Evolutionary conservation across 2,888 invertebrate genomes (phyloP).

Genomic region (Limnephilus lunatus): DNA sequence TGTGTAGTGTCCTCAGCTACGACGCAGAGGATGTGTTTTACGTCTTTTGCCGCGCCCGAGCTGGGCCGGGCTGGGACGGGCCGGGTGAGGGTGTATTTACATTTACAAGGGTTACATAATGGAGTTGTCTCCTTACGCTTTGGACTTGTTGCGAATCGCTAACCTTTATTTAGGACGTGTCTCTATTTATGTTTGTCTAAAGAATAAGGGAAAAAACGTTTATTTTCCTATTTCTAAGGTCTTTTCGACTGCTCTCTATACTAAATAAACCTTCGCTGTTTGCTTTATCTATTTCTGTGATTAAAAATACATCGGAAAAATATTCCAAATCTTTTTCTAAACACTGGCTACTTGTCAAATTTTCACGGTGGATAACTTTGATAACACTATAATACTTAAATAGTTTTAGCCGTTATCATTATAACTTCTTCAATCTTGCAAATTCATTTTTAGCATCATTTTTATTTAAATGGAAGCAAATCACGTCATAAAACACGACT

Average conservation of each 20-base stretch:
- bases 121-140: slow-evolving; percentile 52
- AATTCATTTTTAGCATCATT: too few species aligned
- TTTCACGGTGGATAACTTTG: neutral
- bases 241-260: neutral
- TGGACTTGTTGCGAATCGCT: slow-evolving; percentile 56
- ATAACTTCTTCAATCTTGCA: too few species aligned
- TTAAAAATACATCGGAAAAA: neutral
- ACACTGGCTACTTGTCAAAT: neutral
- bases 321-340: neutral
- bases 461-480: too few species aligned
- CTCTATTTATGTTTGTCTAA: slow-evolving; percentile 41
- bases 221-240: neutral
- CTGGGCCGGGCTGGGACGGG: neutral
- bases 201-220: slow-evolving; percentile 31
- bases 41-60: slow-evolving; percentile 44
- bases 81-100: slow-evolving; percentile 45
- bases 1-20: slow-evolving; percentile 54
- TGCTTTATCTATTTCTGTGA: neutral
- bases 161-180: slow-evolving; percentile 54
- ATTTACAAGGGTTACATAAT: slow-evolving; percentile 57
- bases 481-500: too few species aligned
- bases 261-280: neutral
- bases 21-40: slow-evolving; percentile 59
- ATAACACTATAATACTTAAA: too few species aligned
- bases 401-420: too few species aligned